Percentiles rank a stretch among this genome's conserved stretches.
phyloP scores from a whole-genome alignment of 2,888 invertebrate species.

The Dilophus febrilis region DNA sequence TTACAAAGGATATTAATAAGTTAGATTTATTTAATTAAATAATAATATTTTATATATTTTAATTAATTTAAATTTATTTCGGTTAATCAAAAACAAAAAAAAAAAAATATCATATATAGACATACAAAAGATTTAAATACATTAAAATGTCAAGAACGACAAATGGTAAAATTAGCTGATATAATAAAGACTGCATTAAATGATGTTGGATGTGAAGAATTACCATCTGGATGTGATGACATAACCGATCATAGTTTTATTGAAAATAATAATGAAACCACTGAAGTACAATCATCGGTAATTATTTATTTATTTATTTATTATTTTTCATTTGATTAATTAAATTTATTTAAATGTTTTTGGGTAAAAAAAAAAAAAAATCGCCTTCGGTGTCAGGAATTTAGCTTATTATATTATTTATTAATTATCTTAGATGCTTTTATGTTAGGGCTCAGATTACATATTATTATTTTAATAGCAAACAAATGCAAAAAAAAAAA shows the following conservation, averaged over 20 bases:
- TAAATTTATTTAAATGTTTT: not conserved
- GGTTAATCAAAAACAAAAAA: not conserved
- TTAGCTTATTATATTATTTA: too few relatives aligned
- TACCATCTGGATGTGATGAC: constrained; percentile 69
- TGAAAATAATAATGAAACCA: constrained; percentile 31
- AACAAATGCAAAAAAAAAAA: too few relatives aligned
- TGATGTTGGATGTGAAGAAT: constrained; percentile 74
- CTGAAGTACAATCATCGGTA: constrained; percentile 41
- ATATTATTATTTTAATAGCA: too few relatives aligned
- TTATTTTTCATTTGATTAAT: not conserved
- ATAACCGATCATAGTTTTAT: constrained; percentile 43
- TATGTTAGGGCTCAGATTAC: too few relatives aligned
- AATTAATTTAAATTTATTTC: constrained; percentile 1
- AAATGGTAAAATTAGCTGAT: constrained; percentile 64
- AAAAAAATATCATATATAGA: constrained; percentile 12
- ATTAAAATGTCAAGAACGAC: constrained; percentile 65
- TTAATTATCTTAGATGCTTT: too few relatives aligned
- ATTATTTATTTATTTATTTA: not conserved
- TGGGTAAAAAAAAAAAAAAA: not conserved
- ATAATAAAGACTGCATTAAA: constrained; percentile 71
- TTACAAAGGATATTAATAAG: constrained; percentile 27
- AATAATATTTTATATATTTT: not conserved
- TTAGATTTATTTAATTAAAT: constrained; percentile 9
- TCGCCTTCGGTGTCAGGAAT: not conserved
- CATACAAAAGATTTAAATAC: constrained; percentile 57